These are phyloP conservation scores for Ifrita kowaldi DNA, from an alignment of 2,113 vertebrate species.

Conservation along the genomic window DNA sequence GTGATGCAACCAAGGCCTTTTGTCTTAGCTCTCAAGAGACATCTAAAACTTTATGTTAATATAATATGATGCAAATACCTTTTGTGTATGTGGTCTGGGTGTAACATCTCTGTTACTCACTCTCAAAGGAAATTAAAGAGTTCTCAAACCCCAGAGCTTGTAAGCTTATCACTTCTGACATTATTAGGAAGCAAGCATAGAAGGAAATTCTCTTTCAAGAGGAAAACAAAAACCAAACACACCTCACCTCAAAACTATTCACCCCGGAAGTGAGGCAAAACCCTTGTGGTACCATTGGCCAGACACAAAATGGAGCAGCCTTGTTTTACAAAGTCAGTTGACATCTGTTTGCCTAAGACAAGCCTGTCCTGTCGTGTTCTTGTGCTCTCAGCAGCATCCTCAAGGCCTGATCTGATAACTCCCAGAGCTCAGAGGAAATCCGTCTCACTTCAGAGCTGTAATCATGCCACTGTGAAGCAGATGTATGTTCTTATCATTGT, in stretches of 20 bases:
- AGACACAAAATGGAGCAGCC: background rate
- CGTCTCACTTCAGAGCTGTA: background rate
- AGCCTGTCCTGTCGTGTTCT: background rate
- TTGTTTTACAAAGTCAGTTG: background rate
- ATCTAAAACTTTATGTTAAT: background rate
- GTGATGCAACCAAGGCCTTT: background rate
- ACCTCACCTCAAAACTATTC: background rate
- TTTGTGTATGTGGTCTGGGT: background rate
- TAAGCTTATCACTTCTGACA: background rate
- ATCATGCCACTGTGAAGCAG: background rate
- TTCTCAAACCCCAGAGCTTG: background rate
- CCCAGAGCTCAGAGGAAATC: background rate
- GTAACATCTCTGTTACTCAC: background rate
- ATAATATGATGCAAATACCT: background rate
- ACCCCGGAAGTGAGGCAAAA: background rate
- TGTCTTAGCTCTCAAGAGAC: background rate
- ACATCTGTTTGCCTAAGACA: background rate
- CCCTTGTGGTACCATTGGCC: background rate
- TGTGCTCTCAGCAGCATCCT: background rate
- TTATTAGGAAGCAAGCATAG: background rate
- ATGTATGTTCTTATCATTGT: background rate
- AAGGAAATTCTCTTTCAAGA: background rate
- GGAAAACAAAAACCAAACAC: background rate
- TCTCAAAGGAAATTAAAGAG: background rate
- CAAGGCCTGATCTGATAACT: background rate